Base-by-base conservation (phyloP, 2,113 vertebrate genomes). In the Apteryx mantelli region DNA sequence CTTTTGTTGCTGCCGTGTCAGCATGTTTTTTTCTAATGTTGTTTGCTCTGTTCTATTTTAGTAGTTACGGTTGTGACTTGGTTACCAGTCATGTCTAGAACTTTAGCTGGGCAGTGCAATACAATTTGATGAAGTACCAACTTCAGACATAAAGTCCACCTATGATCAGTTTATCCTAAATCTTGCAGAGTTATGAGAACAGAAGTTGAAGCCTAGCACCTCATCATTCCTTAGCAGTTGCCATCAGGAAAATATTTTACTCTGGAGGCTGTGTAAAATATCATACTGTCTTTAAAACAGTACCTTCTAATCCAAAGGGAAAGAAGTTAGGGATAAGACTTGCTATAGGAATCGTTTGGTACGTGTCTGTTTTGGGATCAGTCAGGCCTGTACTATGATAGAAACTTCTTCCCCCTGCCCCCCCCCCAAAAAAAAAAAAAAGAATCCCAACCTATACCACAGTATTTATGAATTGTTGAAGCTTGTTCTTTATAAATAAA, bases 361-460 rank as follows among this genome's bases (percentile, higher is more conserved):
- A 53, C 7, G 6, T 13, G 7, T 56, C 24, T 52, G 6, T 86
- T 64, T 83, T 40, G 25, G 40, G 22, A 15, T 56, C 53, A 4
- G 13, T 17, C 14, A 69, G 46, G 11, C 28, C 40, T 58, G 11
- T 38, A 40, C 21, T 61, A 20, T 38, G 38, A 42, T 38, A 38
- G 36, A 38, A 38, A 38, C 36, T 38, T 38, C 36, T 38, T 38
- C 36, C 36, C 36, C 36, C 36, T 38, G 36, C 36, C 36, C 14
- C 28, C 3, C 5, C 44, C 44, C 44, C 44, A 14, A 0, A 38
- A 36, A 14, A 0, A 36, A 14, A 0, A 36, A 36, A 36, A 36
- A 36, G 36, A 7, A 82, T 1, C 1, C 9, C 63, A 12, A 65
- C 9, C 25, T 60, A 30, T 56, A 5, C 5, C 30, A 50, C 4